Evolutionary conservation across 2,797 vertebrate species (phyloP), one percentile per base, ranked within the genome.

Genomic region (Premnoplex brunnescens): DNA sequence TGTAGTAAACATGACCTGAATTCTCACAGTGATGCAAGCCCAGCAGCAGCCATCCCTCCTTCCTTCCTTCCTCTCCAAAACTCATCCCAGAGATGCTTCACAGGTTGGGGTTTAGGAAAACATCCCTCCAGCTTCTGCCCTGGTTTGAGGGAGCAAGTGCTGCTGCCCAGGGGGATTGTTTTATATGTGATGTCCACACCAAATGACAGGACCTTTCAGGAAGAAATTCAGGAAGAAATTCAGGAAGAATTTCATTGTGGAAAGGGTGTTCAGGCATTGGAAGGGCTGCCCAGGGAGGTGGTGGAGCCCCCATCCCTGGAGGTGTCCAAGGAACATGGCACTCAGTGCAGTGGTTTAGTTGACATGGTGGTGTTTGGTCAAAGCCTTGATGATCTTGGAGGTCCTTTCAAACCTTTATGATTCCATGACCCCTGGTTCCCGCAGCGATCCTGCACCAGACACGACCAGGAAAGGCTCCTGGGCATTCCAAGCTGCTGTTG

Each of bases 1-100:
- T 36, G 49, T 95, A 97, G 95, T 96, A 95, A 96, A 96, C 95
- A 96, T 81, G 95, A 96, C 92, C 92, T 84, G 95, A 89, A 96
- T 94, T 94, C 82, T 75, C 69, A 59, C 37, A 68, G 62, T 21
- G 73, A 75, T 86, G 91, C 91, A 91, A 95, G 64, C 69, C 71
- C 74, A 3, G 81, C 67, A 81, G 81, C 86, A 92, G 88, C 88
- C 51, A 6, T 20, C 58, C 74, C 67, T 59, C 64, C 48, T 68
- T 36, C 66, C 48, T 68, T n/a, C 66, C 78, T 23, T 51, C 52
- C 89, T 73, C 68, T 20, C 30, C 17, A 26, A 26, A 83, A 44
- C 43, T 34, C 73, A 6, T 15, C 66, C 34, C 41, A 1, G 21
- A 39, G 77, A 23, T 52, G 37, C 39, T 55, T 9, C 72, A 17